Conservation (phyloP, 92 coral and sea anemone species). For the Epizoanthus illoricatus region DNA sequence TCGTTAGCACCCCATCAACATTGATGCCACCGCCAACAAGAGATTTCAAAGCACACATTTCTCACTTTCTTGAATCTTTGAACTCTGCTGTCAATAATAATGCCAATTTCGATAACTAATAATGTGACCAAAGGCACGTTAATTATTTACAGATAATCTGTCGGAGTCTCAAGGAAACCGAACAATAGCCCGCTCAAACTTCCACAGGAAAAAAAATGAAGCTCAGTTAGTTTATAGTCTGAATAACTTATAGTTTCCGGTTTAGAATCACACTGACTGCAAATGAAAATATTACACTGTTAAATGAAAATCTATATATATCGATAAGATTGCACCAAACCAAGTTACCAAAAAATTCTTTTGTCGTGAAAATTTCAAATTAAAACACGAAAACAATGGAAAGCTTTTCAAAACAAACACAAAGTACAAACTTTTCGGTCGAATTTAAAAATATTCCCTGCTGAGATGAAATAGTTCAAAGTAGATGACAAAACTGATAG, state of each 20-base stretch:
- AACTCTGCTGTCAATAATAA: no score
- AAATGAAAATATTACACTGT: neutral
- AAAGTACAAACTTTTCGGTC: no score
- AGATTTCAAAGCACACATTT: neutral
- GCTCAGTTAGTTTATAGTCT: neutral
- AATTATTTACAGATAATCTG: slow-evolving; percentile 5
- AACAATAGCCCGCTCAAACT: neutral
- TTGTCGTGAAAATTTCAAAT: neutral
- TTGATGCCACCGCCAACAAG: neutral
- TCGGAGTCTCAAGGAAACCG: neutral
- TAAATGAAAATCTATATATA: neutral
- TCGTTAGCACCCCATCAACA: neutral
- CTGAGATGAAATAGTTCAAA: no score
- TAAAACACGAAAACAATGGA: neutral
- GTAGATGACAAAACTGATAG: no score
- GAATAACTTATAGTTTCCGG: neutral
- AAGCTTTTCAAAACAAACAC: slow-evolving; percentile 12
- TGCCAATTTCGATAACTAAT: neutral
- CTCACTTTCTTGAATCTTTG: neutral
- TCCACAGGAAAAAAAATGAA: neutral
- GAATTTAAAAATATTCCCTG: no score
- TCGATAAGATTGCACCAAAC: neutral
- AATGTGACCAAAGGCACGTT: neutral
- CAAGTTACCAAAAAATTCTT: neutral
- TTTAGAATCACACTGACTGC: neutral